Evolutionary conservation across 2,888 invertebrate genomes (phyloP).

Genomic region (Orthosia gracilis): DNA sequence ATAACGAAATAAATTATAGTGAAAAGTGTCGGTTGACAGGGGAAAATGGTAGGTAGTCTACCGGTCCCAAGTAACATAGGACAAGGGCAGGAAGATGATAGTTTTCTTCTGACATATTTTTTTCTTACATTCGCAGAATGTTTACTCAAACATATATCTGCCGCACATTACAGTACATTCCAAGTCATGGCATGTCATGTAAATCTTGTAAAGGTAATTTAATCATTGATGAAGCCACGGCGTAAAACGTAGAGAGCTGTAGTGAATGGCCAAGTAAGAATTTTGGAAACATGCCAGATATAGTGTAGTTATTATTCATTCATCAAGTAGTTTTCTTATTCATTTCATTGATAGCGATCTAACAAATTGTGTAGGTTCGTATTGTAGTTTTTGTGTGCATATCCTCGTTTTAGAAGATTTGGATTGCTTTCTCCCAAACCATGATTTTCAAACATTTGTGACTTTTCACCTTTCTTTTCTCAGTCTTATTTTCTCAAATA

Average conservation of each 20-base stretch:
- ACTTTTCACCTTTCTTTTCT: too few species aligned
- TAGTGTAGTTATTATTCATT: neutral
- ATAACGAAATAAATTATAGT: neutral
- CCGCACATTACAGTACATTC: neutral
- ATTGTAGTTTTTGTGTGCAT: neutral
- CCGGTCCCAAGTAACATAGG: too few species aligned
- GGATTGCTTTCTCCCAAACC: too few species aligned
- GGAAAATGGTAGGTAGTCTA: too few species aligned
- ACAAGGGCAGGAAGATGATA: too few species aligned
- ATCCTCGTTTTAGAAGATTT: neutral
- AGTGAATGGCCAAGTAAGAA: neutral
- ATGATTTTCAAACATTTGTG: too few species aligned
- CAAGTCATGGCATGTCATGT: too few species aligned
- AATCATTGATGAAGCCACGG: neutral
- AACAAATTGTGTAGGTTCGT: neutral
- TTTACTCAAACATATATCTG: too few species aligned
- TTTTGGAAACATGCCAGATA: constrained; percentile 1
- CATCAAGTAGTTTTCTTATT: neutral
- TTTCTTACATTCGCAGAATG: too few species aligned
- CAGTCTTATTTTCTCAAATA: too few species aligned
- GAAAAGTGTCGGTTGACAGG: too few species aligned
- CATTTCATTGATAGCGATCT: neutral
- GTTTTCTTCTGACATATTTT: too few species aligned
- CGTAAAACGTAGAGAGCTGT: neutral
- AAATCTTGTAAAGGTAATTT: neutral